Evolutionary conservation across 92 coral and sea anemone genomes (phyloP).

Genomic region (Parazoanthus atlanticus): DNA sequence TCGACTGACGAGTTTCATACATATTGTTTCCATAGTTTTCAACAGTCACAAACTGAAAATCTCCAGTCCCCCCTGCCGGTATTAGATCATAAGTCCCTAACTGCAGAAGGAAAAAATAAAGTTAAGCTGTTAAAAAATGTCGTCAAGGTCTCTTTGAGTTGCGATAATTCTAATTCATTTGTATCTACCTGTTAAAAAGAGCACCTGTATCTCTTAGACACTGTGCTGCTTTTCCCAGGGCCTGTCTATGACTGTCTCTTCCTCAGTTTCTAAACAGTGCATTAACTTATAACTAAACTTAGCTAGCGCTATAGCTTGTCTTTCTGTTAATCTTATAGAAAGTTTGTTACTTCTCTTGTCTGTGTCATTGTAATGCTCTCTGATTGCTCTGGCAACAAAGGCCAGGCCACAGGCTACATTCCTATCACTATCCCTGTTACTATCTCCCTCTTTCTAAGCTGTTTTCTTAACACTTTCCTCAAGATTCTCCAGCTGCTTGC

Average conservation of each 20-base stretch:
- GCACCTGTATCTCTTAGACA: conserved; percentile 68
- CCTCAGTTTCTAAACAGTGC: conserved; percentile 45
- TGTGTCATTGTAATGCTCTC: conserved; percentile 58
- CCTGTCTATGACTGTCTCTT: conserved; percentile 62
- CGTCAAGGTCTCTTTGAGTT: conserved; percentile 36
- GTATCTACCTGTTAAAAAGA: conserved; percentile 58
- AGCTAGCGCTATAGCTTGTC: conserved; percentile 68
- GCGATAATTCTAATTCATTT: conserved; percentile 34
- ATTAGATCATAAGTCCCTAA: no score
- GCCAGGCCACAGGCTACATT: conserved; percentile 62
- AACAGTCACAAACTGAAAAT: no score
- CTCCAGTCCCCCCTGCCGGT: no score
- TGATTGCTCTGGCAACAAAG: conserved; percentile 47
- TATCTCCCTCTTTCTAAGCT: conserved; percentile 11
- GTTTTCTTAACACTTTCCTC: conserved; percentile 10
- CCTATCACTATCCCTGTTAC: not conserved
- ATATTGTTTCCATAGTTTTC: no score
- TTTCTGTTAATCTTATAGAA: conserved; percentile 48
- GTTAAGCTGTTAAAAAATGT: conserved; percentile 37
- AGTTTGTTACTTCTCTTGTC: conserved; percentile 65
- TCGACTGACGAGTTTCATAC: no score
- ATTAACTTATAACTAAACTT: conserved; percentile 57
- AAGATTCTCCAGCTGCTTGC: conserved; percentile 1
- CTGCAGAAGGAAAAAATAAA: conserved; percentile 44
- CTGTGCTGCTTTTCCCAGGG: conserved; percentile 54